Conservation (phyloP, 1,140 invertebrate genomes). For the Ips nitidus region DNA sequence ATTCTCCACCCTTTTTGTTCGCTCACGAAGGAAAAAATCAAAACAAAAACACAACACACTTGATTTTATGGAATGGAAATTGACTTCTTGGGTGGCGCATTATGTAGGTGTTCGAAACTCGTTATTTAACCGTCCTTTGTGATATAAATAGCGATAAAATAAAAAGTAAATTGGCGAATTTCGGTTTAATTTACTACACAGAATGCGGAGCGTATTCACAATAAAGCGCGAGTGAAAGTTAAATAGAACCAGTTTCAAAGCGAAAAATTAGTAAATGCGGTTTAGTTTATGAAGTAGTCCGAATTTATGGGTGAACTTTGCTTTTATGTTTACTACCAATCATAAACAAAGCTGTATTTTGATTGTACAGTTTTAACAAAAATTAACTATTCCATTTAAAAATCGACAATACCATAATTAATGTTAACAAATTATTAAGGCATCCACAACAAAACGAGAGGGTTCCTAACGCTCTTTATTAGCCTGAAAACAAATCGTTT, state of each 20-base stretch:
- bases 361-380: too few relatives aligned
- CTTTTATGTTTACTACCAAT: too few relatives aligned
- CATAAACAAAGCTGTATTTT: too few relatives aligned
- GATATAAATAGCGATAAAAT: conserved; percentile 31
- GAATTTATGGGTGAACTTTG: too few relatives aligned
- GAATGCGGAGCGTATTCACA: conserved; percentile 8
- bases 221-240: conserved; percentile 25
- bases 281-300: not conserved
- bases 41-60: conserved; percentile 18
- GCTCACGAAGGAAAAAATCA: conserved; percentile 14
- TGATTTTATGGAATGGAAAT: conserved; percentile 28
- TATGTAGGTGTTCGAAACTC: conserved; percentile 33
- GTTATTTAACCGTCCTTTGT: conserved; percentile 34
- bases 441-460: too few relatives aligned
- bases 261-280: not conserved
- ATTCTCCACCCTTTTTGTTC: conserved; percentile 21
- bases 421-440: too few relatives aligned
- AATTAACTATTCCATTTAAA: too few relatives aligned
- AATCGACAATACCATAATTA: too few relatives aligned
- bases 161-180: conserved; percentile 32
- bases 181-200: conserved; percentile 26
- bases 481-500: too few relatives aligned
- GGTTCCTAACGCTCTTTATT: too few relatives aligned
- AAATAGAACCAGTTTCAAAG: conserved; percentile 17
- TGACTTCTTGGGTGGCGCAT: conserved; percentile 34